Evolutionary conservation across 2,888 invertebrate species (phyloP).

Genomic region (Drosophila affinis): DNA sequence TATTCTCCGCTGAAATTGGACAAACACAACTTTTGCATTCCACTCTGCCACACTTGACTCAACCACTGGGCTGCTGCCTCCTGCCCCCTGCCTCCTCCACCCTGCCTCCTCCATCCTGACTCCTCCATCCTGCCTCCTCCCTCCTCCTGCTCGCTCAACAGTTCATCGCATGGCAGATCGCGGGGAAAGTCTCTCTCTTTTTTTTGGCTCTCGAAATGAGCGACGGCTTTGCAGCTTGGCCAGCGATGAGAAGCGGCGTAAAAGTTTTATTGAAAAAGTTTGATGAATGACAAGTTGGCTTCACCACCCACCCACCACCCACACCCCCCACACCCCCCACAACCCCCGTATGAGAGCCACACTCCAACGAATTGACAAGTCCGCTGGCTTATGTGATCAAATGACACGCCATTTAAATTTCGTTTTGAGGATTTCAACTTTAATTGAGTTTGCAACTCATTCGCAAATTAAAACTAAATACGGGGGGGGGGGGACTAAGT

Average conservation of each 20-base stretch:
- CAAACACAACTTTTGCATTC: slow-evolving; percentile 43
- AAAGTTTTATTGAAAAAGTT: slow-evolving; percentile 79
- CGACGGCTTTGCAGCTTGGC: slow-evolving; percentile 57
- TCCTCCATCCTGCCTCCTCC: neutral
- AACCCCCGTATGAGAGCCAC: too few species aligned
- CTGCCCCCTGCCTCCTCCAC: too few species aligned
- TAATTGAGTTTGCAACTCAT: slow-evolving; percentile 21
- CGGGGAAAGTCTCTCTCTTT: slow-evolving; percentile 11
- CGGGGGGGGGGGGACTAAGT: neutral
- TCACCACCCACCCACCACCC: neutral
- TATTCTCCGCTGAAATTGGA: slow-evolving; percentile 26
- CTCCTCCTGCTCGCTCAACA: too few species aligned
- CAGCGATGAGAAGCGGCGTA: slow-evolving; percentile 42
- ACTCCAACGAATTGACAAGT: slow-evolving; percentile 3
- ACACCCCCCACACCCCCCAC: too few species aligned
- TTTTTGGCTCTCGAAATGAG: slow-evolving; percentile 35
- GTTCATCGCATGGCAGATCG: neutral
- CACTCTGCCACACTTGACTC: slow-evolving; percentile 16
- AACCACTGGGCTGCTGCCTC: neutral
- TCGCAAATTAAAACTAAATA: slow-evolving; percentile 26
- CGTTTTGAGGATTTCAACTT: slow-evolving; percentile 20
- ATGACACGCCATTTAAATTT: slow-evolving; percentile 32
- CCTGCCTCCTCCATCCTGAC: too few species aligned
- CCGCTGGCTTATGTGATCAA: slow-evolving; percentile 19
- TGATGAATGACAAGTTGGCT: slow-evolving; percentile 71